Conservation (phyloP, 1,140 invertebrate genomes). For the Acromyrmex heyeri region DNA sequence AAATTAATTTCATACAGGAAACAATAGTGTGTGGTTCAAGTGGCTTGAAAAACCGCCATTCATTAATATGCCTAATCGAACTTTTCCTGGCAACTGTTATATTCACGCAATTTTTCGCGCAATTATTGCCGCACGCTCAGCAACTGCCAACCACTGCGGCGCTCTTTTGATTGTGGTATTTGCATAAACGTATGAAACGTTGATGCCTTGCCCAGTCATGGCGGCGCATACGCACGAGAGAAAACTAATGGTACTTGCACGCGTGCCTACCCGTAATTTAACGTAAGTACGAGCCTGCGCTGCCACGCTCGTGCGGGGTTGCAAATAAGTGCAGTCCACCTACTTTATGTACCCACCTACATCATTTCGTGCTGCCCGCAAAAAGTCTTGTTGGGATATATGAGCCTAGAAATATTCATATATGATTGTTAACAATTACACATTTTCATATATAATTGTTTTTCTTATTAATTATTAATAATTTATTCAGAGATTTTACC, state of each 20-base stretch:
- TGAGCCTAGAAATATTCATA: neutral
- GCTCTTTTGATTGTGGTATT: constrained; percentile 4
- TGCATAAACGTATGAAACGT: constrained; percentile 66
- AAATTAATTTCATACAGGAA: neutral
- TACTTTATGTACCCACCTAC: constrained; percentile 68
- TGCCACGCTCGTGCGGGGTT: constrained; percentile 30
- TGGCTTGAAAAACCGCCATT: constrained; percentile 20
- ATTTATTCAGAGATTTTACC: no score
- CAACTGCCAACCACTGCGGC: constrained; percentile 18
- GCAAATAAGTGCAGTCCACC: constrained; percentile 64
- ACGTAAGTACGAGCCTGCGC: constrained; percentile 65
- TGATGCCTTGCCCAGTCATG: constrained; percentile 40
- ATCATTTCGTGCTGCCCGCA: constrained; percentile 52
- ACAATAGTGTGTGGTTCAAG: neutral
- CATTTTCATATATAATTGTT: neutral
- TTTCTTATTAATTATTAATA: no score
- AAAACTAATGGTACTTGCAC: constrained; percentile 67
- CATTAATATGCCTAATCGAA: constrained; percentile 29
- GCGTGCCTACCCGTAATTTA: constrained; percentile 73
- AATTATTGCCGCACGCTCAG: constrained; percentile 18
- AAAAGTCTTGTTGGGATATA: constrained; percentile 53
- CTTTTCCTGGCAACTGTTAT: constrained; percentile 23
- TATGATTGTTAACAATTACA: neutral
- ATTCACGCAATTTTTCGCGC: constrained; percentile 48
- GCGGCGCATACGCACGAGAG: constrained; percentile 60